Conservation (phyloP, 2,797 vertebrate species). For the Enteromius unitaeniatus region DNA sequence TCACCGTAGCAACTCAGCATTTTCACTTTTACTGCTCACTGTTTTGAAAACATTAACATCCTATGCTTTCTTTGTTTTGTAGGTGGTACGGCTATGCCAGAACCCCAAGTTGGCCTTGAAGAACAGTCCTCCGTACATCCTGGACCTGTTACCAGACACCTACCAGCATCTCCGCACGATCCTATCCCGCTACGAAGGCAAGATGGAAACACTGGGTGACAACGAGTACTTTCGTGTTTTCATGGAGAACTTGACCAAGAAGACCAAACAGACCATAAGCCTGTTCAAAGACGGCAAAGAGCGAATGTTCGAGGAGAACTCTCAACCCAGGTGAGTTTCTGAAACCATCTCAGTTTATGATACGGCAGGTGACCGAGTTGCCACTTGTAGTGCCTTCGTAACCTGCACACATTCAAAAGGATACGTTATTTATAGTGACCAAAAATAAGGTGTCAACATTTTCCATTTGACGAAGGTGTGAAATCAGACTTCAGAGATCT, state of each 20-base stretch:
- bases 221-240: slow-evolving; percentile 98
- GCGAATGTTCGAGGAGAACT: slow-evolving; percentile 98
- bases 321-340: slow-evolving; percentile 89
- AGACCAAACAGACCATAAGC: slow-evolving; percentile 99
- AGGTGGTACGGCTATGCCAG: slow-evolving; percentile 98
- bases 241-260: slow-evolving; percentile 98
- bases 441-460: neutral
- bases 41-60: neutral
- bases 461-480: neutral
- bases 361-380: neutral
- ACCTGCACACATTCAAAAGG: neutral
- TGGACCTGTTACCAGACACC: slow-evolving; percentile 96
- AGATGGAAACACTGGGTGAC: slow-evolving; percentile 96
- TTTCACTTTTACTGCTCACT: neutral
- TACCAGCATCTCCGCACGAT: slow-evolving; percentile 97
- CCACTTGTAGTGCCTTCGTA: neutral
- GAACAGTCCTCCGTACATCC: slow-evolving; percentile 98
- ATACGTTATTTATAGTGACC: neutral
- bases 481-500: slow-evolving; percentile 3
- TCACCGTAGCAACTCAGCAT: neutral
- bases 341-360: neutral
- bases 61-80: slow-evolving; percentile 57
- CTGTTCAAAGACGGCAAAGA: slow-evolving; percentile 99
- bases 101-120: slow-evolving; percentile 96
- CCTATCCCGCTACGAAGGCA: slow-evolving; percentile 94